Evolutionary conservation across 2,113 vertebrate genomes (phyloP), one percentile per base, ranked within the genome.

Genomic region (Phalacrocorax pelagicus): DNA sequence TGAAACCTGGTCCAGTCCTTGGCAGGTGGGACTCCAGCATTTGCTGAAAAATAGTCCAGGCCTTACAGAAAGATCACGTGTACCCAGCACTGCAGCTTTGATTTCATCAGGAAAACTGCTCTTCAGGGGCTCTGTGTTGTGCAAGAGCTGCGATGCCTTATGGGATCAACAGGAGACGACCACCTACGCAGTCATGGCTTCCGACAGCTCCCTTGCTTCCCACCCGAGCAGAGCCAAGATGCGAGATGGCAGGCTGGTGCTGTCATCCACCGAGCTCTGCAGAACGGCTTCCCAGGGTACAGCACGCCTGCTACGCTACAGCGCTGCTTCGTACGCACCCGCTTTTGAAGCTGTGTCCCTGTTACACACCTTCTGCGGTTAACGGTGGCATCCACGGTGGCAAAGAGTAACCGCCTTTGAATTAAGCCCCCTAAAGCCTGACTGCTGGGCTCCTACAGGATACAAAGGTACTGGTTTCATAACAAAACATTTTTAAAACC

Each of bases 311-410:
- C 63, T 4, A 7, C 4, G 0, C 3, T 5, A 24, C 40, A 20
- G 27, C 6, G 1, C 42, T 12, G 72, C 81, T 23, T 14, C 71
- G 1, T 1, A 3, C 2, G 2, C 47, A 23, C 4, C 80, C 47
- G 15, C 13, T 46, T 29, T 2, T 2, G n/a, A 26, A 32, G 69
- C 4, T 7, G 22, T 11, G 23, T 13, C 49, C 55, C 70, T 3
- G 0, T 15, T 3, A 16, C 24, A 11, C 52, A 11, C 5, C 21
- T 12, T 5, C 65, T n/a, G 79, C 9, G 4, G 47, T 4, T 21
- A 44, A 12, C 5, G 0, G 12, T 1, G 10, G 21, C 66, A 11
- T 7, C 15, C 38, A 5, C 54, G 36, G 27, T 10, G 54, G 29
- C 51, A 9, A 29, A 26, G 67, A 52, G 34, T 4, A 62, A 38